These are phyloP conservation scores for Phalera bucephala DNA, from an alignment of 2,888 invertebrate genomes.

Conservation along the genomic window DNA sequence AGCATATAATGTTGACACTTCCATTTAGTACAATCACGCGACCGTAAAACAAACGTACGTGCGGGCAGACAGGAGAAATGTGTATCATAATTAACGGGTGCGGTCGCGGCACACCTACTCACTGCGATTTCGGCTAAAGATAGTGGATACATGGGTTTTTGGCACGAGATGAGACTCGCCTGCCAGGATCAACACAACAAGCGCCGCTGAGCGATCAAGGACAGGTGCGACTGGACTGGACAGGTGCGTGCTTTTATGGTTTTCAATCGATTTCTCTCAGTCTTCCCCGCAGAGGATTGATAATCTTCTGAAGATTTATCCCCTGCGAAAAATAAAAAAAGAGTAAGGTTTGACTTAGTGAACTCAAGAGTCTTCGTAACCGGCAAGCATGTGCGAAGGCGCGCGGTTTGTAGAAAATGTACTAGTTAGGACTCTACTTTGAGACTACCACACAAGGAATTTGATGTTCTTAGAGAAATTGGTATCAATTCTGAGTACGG, in stretches of 20 bases:
- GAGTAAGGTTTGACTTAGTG: no score
- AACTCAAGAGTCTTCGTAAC: no score
- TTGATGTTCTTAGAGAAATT: no score
- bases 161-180: conserved; percentile 26
- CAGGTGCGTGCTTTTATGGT: no score
- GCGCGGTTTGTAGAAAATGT: no score
- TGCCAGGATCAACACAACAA: conserved; percentile 33
- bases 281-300: no score
- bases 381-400: no score
- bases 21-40: conserved; percentile 31
- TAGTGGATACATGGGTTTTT: conserved; percentile 36
- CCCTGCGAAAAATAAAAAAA: no score
- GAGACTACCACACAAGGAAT: no score
- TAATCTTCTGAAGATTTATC: not conserved
- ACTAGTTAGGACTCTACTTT: no score
- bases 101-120: conserved; percentile 22
- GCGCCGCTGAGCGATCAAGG: conserved; percentile 23
- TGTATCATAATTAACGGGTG: conserved; percentile 27
- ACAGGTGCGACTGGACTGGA: conserved; percentile 15
- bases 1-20: conserved; percentile 17
- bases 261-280: no score
- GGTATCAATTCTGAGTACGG: no score
- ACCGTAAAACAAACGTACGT: conserved; percentile 31
- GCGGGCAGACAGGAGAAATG: conserved; percentile 38
- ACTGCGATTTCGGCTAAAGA: conserved; percentile 35